Base-by-base conservation (phyloP, 1,140 invertebrate genomes). In the Solenopsis fugax region DNA sequence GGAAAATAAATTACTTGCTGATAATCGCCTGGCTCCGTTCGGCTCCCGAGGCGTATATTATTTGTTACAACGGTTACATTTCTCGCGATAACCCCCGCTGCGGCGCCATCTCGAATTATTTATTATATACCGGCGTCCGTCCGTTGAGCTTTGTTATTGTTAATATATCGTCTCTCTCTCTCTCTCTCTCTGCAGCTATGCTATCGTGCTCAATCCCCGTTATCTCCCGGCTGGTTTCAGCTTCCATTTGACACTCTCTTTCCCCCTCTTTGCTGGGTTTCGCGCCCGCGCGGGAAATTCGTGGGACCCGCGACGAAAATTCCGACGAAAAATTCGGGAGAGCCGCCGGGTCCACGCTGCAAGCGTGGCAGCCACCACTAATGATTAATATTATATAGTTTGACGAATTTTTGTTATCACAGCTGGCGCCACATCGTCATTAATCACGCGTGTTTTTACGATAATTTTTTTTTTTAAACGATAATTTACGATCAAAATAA, bases 61-160 rank as follows among this genome's bases (percentile, higher is more conserved):
- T 93, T 93, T 93, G 89, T 93, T 90, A 88, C 78, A 90, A 90
- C 86, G 90, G 81, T 90, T 91, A 92, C 90, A 89, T 89, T 91
- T 89, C 85, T 82, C 50, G 80, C 87, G 93, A 93, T 93, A 93
- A 93, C 93, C 93, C 91, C 86, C 85, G 89, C 87, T 77, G 85
- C 86, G 93, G 92, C 93, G 93, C 92, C 93, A 92, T 91, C 92
- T 89, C 88, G 60, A 48, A 89, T 91, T 91, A 91, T 91, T 91
- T 91, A 88, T 90, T 89, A 86, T 91, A 80, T 85, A 86, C 54
- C 65, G 67, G 64, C 41, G 78, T 73, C 65, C 41, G 69, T 50
- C 60, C 58, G 72, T 78, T 65, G 64, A 73, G n/a, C 69, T 77
- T 84, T 91, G 77, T 91, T 91, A 88, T 88, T 90, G 82, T 90